A percentile compares a stretch with the other conserved stretches of the same genome.
phyloP scores from a whole-genome alignment of 1,140 invertebrate genomes.

The Luehdorfia chinensis region DNA sequence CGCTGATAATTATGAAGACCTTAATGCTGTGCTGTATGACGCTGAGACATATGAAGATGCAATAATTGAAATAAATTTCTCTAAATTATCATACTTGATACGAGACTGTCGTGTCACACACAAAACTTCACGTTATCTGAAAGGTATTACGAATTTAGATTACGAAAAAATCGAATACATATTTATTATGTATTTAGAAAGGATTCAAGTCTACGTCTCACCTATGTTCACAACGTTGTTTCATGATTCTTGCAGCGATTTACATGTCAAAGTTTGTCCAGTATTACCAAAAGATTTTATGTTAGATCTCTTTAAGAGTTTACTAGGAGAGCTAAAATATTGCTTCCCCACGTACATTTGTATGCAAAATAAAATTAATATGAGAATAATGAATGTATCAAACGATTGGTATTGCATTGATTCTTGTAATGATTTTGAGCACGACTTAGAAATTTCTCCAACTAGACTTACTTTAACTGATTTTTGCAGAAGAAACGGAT shows the following conservation, averaged over 20 bases:
- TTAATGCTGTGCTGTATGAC: constrained; percentile 11
- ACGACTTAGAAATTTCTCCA: constrained; percentile 16
- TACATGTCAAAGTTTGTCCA: constrained; percentile 18
- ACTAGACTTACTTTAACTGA: constrained; percentile 27
- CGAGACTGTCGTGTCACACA: constrained; percentile 24
- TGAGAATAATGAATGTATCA: constrained; percentile 18
- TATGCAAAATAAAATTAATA: constrained; percentile 21
- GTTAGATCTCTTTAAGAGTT: constrained; percentile 21
- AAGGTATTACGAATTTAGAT: constrained; percentile 21
- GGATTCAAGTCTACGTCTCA: constrained; percentile 25
- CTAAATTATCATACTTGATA: constrained; percentile 19
- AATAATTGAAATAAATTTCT: constrained; percentile 18
- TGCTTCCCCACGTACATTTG: constrained; percentile 29
- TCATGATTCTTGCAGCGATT: constrained; percentile 18
- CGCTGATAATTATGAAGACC: constrained; percentile 27
- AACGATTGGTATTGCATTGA: constrained; percentile 30
- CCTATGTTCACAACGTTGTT: constrained; percentile 22
- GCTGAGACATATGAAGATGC: background rate
- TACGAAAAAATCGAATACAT: constrained; percentile 28
- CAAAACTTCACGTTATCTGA: constrained; percentile 20
- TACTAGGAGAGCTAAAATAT: constrained; percentile 21
- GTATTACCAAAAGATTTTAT: constrained; percentile 25
- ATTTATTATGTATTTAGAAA: constrained; percentile 28
- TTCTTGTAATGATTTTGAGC: constrained; percentile 20
- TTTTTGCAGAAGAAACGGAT: constrained; percentile 24